These are phyloP conservation scores for Hydropsyche betteni DNA, from an alignment of 2,888 invertebrate genomes.

Conservation along the genomic window DNA sequence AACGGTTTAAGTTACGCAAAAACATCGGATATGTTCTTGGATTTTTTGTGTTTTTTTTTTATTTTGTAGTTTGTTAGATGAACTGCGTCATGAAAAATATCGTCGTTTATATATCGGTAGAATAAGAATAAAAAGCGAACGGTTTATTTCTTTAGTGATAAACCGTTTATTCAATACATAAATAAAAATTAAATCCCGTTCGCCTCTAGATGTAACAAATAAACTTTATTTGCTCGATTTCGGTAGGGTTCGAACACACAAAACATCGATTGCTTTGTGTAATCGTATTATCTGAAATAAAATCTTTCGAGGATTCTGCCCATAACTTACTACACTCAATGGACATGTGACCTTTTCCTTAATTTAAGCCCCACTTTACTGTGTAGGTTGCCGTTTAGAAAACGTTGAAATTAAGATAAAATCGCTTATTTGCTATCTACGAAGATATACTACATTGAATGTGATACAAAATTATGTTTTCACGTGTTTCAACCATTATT, in stretches of 20 bases:
- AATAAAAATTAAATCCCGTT: constrained; percentile 11
- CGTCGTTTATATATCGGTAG: too few relatives aligned
- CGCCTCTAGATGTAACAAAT: background rate
- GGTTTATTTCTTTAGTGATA: too few relatives aligned
- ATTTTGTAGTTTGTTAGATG: too few relatives aligned
- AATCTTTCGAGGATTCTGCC: constrained; percentile 27
- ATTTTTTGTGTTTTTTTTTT: background rate
- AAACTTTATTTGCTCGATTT: constrained; percentile 22
- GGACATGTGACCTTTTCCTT: constrained; percentile 29
- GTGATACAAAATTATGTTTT: too few relatives aligned
- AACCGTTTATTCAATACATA: too few relatives aligned
- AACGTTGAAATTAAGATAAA: constrained; percentile 29
- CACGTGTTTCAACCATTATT: too few relatives aligned
- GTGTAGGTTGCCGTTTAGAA: constrained; percentile 10
- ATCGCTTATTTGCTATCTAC: background rate
- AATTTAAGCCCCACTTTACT: constrained; percentile 25
- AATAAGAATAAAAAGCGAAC: too few relatives aligned
- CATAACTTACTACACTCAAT: constrained; percentile 28
- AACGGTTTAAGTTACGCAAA: constrained; percentile 19
- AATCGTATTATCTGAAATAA: constrained; percentile 29
- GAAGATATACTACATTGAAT: too few relatives aligned
- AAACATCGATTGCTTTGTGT: constrained; percentile 33
- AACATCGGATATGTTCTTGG: constrained; percentile 36
- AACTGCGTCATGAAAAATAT: too few relatives aligned
- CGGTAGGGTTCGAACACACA: constrained; percentile 26